A percentile compares a stretch with the other conserved stretches of the same genome.
Conservation (phyloP, 2,888 invertebrate species). For the Ashinkailepas kermadecensis region DNA sequence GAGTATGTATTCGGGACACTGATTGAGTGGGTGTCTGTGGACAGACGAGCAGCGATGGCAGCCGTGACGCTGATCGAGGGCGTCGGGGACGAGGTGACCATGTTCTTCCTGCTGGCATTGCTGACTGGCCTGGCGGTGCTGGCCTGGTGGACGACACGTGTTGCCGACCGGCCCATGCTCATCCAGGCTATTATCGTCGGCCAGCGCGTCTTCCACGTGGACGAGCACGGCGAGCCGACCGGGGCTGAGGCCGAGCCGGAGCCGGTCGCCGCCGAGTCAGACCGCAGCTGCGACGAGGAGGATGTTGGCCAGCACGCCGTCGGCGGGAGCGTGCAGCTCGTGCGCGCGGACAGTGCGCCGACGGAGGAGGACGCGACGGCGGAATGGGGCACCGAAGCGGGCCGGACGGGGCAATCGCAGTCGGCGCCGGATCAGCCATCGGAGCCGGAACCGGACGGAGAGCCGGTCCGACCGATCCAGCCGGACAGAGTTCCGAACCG, state of each 20-base stretch:
- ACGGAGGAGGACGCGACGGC: background rate
- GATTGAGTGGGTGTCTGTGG: too few species aligned
- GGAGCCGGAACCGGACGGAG: background rate
- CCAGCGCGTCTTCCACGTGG: slow-evolving; percentile 18
- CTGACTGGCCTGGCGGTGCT: slow-evolving; percentile 50
- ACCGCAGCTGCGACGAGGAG: background rate
- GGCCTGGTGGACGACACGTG: slow-evolving; percentile 72
- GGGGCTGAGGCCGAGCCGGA: slow-evolving; percentile 35
- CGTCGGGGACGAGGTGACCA: slow-evolving; percentile 72
- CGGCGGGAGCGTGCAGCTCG: slow-evolving; percentile 27
- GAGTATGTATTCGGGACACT: too few species aligned
- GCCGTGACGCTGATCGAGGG: slow-evolving; percentile 69
- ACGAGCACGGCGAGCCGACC: background rate
- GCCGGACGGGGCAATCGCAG: background rate
- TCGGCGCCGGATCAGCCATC: background rate
- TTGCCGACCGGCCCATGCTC: slow-evolving; percentile 52
- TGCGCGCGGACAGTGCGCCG: slow-evolving; percentile 34
- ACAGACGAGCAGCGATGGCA: too few species aligned
- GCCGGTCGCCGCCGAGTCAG: background rate
- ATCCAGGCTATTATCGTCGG: slow-evolving; percentile 21
- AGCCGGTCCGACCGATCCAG: too few species aligned
- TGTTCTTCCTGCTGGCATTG: slow-evolving; percentile 57
- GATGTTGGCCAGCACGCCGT: background rate
- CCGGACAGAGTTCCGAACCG: too few species aligned
- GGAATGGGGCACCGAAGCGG: background rate